Conservation (phyloP, 2,888 invertebrate genomes). For the Aphodius granarius region DNA sequence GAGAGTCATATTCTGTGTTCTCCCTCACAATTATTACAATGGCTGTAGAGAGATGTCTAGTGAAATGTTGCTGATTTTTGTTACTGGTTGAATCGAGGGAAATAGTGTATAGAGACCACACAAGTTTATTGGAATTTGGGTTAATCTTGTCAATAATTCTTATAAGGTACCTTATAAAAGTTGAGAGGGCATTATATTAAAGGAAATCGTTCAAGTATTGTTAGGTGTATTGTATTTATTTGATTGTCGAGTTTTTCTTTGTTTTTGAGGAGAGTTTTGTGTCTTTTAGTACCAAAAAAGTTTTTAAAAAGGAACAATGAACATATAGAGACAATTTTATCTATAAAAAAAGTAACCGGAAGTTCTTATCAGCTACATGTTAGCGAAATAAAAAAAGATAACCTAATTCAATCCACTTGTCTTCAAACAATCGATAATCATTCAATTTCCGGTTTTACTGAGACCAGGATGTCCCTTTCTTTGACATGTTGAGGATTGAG, state of each 20-base stretch:
- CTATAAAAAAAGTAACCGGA: too few relatives aligned
- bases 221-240: neutral
- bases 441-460: neutral
- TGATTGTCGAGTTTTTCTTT: too few relatives aligned
- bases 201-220: neutral
- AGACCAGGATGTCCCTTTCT: neutral
- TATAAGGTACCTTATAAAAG: neutral
- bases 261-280: too few relatives aligned
- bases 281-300: too few relatives aligned
- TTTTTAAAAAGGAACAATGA: too few relatives aligned
- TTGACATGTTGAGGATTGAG: neutral
- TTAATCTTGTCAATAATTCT: neutral
- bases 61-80: neutral
- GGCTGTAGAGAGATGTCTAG: neutral
- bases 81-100: neutral
- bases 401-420: neutral
- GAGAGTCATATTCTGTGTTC: neutral
- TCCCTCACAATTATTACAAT: neutral
- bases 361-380: too few relatives aligned
- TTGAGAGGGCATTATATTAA: neutral
- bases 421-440: neutral
- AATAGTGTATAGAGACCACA: neutral
- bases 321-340: too few relatives aligned
- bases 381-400: too few relatives aligned
- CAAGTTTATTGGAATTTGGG: neutral